phyloP scores from a whole-genome alignment of 2,888 invertebrate species.

The Zygaena filipendulae region DNA sequence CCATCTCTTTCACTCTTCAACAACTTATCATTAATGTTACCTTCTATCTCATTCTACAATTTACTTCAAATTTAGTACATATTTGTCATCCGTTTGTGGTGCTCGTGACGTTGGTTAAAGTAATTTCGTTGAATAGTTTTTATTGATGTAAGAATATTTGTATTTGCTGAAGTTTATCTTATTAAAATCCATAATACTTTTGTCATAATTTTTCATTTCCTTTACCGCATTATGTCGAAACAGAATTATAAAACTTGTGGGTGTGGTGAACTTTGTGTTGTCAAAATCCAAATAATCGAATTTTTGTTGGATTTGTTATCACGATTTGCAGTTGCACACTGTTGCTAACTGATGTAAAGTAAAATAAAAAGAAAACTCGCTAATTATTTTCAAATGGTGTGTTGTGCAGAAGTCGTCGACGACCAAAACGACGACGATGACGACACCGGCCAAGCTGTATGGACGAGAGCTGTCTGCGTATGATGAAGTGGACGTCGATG shows the following conservation, averaged over 20 bases:
- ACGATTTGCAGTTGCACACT: too few relatives aligned
- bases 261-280: slow-evolving; percentile 48
- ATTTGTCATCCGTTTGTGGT: slow-evolving; percentile 39
- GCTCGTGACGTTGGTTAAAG: slow-evolving; percentile 29
- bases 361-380: slow-evolving; percentile 7
- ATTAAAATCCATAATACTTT: too few relatives aligned
- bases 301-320: too few relatives aligned
- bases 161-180: too few relatives aligned
- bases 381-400: slow-evolving; percentile 2
- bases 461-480: slow-evolving; percentile 91
- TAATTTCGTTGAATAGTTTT: too few relatives aligned
- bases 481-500: slow-evolving; percentile 97
- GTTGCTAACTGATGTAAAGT: slow-evolving; percentile 3
- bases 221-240: too few relatives aligned
- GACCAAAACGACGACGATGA: slow-evolving; percentile 90
- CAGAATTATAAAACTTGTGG: slow-evolving; percentile 37
- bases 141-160: too few relatives aligned
- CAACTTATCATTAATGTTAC: slow-evolving; percentile 14
- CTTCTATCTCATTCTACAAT: slow-evolving; percentile 28
- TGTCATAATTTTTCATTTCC: too few relatives aligned
- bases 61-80: slow-evolving; percentile 33
- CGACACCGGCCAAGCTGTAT: slow-evolving; percentile 89
- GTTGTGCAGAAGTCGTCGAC: slow-evolving; percentile 90
- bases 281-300: too few relatives aligned
- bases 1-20: slow-evolving; percentile 23